Percentiles rank a stretch among this genome's conserved stretches.
These are phyloP conservation scores for Anhinga anhinga DNA, from an alignment of 2,113 vertebrate genomes.

Conservation along the genomic window DNA sequence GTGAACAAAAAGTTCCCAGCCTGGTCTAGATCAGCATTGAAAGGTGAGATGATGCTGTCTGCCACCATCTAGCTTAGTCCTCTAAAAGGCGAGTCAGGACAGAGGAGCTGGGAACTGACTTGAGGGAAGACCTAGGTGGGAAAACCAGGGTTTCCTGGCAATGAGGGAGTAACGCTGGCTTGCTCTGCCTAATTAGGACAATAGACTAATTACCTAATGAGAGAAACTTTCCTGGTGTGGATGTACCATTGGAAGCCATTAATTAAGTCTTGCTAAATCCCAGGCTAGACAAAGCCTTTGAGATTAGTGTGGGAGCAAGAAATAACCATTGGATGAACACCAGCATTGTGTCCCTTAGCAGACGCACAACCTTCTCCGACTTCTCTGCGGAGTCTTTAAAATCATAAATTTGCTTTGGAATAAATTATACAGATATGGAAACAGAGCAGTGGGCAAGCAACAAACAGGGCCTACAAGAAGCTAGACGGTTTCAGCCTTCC, in stretches of 20 bases:
- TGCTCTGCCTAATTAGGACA: background rate
- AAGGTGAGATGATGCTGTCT: background rate
- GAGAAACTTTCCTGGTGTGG: background rate
- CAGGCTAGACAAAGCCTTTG: background rate
- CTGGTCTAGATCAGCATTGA: background rate
- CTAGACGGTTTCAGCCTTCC: background rate
- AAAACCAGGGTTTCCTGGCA: background rate
- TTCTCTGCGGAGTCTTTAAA: background rate
- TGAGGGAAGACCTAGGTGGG: background rate
- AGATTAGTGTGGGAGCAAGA: background rate
- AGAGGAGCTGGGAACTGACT: background rate
- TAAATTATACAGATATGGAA: background rate
- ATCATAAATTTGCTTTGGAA: conserved; percentile 1
- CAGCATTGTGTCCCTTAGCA: background rate
- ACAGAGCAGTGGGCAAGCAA: background rate
- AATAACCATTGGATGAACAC: background rate
- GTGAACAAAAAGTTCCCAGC: background rate
- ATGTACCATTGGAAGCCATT: background rate
- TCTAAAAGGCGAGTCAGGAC: background rate
- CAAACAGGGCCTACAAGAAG: background rate
- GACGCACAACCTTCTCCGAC: background rate
- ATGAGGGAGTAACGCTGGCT: background rate
- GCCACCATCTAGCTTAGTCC: background rate
- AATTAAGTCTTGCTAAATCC: background rate
- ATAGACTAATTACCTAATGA: background rate